A percentile compares a stretch with the other conserved stretches of the same genome.
Conservation (phyloP, 2,888 invertebrate species). For the Rosalia funebris region DNA sequence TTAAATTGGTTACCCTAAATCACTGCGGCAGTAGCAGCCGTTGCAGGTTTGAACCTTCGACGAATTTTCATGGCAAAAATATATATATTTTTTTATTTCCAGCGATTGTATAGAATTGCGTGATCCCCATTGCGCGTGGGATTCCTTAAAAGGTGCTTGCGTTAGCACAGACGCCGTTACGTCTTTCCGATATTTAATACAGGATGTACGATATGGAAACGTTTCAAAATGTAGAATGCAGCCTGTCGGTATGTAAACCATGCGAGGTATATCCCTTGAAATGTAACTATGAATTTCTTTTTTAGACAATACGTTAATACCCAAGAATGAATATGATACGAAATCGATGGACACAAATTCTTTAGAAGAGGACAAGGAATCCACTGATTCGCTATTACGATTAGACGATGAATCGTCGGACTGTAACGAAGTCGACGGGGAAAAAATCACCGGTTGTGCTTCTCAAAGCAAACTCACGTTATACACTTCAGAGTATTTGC, state of each 20-base stretch:
- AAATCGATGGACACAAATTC: conserved; percentile 50
- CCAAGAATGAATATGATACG: conserved; percentile 54
- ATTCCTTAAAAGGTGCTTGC: conserved; percentile 70
- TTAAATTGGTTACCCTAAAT: conserved; percentile 85
- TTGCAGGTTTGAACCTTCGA: conserved; percentile 68
- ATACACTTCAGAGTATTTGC: conserved; percentile 83
- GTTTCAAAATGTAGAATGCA: conserved; percentile 66
- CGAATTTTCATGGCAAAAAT: not conserved
- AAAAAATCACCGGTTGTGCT: conserved; percentile 57
- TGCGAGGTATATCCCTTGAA: not conserved
- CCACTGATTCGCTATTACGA: conserved; percentile 42
- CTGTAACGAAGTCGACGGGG: conserved; percentile 53
- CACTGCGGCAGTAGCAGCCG: conserved; percentile 78
- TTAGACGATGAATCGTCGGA: conserved; percentile 57
- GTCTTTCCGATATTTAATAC: conserved; percentile 66
- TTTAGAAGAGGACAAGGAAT: conserved; percentile 39
- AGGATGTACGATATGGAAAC: conserved; percentile 78
- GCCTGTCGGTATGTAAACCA: conserved; percentile 43
- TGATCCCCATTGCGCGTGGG: conserved; percentile 99
- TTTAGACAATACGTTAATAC: conserved; percentile 45
- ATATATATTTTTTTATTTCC: conserved; percentile 63
- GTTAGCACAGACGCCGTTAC: conserved; percentile 66
- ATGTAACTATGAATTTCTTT: not conserved
- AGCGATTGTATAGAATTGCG: conserved; percentile 89
- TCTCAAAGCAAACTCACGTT: conserved; percentile 70